phyloP scores from a whole-genome alignment of 2,113 vertebrate genomes.

The Onychostruthus taczanowskii region DNA sequence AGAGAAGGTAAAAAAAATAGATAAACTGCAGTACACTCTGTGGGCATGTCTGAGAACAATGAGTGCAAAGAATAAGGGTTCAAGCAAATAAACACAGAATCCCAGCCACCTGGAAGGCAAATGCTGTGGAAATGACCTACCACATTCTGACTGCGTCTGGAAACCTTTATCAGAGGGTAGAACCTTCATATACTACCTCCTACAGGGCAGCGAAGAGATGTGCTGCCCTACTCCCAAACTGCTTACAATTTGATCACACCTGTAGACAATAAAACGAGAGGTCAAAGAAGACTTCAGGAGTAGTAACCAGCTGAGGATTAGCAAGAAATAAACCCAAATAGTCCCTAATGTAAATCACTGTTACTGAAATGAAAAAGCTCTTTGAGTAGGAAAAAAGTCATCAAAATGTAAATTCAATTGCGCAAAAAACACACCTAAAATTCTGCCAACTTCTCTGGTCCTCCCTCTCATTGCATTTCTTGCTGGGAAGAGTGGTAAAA shows the following conservation, averaged over 20 bases:
- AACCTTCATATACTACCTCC: background rate
- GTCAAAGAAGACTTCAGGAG: background rate
- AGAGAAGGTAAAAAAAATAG: background rate
- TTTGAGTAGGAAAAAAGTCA: background rate
- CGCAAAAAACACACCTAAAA: background rate
- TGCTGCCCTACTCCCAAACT: background rate
- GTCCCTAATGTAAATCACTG: background rate
- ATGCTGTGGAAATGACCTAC: background rate
- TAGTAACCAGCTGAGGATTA: background rate
- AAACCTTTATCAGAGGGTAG: background rate
- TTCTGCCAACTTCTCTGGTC: background rate
- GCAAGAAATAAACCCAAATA: background rate
- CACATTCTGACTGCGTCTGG: background rate
- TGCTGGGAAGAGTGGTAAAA: background rate
- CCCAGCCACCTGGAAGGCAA: background rate
- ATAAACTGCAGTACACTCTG: background rate
- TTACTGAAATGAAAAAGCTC: background rate
- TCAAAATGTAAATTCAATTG: background rate
- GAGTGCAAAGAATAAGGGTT: background rate
- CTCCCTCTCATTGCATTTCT: background rate
- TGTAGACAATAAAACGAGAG: background rate
- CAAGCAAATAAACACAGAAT: background rate
- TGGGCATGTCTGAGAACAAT: background rate
- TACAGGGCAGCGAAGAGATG: rapidly evolving
- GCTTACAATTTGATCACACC: background rate